A percentile compares a stretch with the other conserved stretches of the same genome.
Evolutionary conservation across 2,113 vertebrate species (phyloP).

Genomic region (Protobothrops mucrosquamatus): DNA sequence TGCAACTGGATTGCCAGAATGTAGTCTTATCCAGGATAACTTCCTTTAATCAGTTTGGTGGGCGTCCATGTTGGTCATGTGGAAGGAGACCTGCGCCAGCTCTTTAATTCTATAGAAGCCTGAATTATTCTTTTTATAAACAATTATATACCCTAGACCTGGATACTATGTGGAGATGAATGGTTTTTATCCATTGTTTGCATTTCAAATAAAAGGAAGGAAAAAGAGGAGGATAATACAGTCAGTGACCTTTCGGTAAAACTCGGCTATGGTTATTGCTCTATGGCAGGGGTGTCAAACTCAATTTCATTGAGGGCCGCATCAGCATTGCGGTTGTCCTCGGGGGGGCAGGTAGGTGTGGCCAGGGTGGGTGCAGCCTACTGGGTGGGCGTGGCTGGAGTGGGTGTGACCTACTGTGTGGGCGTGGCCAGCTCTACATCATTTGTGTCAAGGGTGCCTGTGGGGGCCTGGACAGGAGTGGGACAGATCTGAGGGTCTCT

Average conservation of each 20-base stretch:
- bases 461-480: too few relatives aligned
- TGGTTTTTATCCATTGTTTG: background rate
- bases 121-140: background rate
- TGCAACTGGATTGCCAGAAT: background rate
- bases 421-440: too few relatives aligned
- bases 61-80: background rate
- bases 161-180: background rate
- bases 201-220: background rate
- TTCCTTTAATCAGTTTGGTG: background rate
- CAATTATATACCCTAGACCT: background rate
- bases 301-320: too few relatives aligned
- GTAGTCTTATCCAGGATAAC: background rate
- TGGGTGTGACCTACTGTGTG: too few relatives aligned
- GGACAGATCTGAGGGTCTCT: too few relatives aligned
- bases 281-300: too few relatives aligned
- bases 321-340: too few relatives aligned
- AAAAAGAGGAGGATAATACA: too few relatives aligned
- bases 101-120: background rate
- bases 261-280: background rate
- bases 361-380: too few relatives aligned
- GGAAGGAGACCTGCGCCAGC: background rate
- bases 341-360: too few relatives aligned
- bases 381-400: too few relatives aligned
- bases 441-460: too few relatives aligned
- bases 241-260: background rate